These are phyloP conservation scores for Pyrgilauda ruficollis DNA, from an alignment of 2,113 vertebrate genomes.

Conservation along the genomic window DNA sequence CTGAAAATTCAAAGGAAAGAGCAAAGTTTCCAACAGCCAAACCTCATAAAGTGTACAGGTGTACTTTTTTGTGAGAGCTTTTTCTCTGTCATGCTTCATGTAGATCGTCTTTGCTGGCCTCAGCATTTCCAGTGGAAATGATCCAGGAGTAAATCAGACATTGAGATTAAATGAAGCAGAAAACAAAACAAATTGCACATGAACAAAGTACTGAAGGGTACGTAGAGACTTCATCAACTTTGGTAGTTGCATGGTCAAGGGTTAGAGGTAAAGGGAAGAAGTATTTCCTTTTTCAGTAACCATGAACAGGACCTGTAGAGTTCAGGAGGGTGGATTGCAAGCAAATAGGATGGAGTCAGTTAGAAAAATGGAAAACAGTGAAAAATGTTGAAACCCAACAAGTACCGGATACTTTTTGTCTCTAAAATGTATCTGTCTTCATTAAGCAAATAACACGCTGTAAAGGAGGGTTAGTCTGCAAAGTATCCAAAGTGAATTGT, in stretches of 20 bases:
- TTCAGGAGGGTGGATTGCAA: not conserved
- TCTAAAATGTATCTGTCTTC: not conserved
- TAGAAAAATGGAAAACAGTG: not conserved
- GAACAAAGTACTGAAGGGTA: not conserved
- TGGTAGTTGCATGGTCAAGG: not conserved
- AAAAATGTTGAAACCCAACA: not conserved
- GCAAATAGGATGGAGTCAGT: not conserved
- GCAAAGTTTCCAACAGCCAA: not conserved
- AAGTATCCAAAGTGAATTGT: not conserved
- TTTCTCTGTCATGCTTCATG: not conserved
- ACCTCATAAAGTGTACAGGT: fast-evolving
- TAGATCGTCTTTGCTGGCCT: not conserved
- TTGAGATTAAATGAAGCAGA: not conserved
- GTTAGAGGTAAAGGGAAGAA: not conserved
- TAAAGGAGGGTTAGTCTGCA: not conserved
- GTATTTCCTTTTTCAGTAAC: not conserved
- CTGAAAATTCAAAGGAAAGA: not conserved
- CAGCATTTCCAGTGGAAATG: not conserved
- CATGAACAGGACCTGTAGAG: not conserved
- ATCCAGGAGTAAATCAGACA: not conserved
- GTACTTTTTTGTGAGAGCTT: not conserved
- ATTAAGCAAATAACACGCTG: not conserved
- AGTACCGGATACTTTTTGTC: not conserved
- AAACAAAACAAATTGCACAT: not conserved
- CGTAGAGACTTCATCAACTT: not conserved